phyloP scores from a whole-genome alignment of 1,140 invertebrate genomes.

The Cylas formicarius region DNA sequence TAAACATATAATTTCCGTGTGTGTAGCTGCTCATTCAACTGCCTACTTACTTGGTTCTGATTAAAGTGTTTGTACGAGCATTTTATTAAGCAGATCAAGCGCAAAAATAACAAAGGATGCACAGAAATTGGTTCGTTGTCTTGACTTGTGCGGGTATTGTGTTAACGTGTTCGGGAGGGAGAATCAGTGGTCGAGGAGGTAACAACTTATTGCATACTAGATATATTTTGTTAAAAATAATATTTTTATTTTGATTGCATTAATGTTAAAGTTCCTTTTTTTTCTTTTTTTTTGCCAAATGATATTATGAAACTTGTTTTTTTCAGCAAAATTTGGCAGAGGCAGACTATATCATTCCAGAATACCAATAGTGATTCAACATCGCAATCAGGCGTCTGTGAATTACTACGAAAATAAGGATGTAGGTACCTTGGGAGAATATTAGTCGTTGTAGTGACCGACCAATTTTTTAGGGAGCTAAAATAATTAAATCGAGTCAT shows the following conservation, averaged over 20 bases:
- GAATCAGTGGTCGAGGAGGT: slow-evolving; percentile 26
- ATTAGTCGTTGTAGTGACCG: neutral
- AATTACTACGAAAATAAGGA: slow-evolving; percentile 69
- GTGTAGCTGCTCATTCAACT: too few relatives aligned
- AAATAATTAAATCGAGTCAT: slow-evolving; percentile 80
- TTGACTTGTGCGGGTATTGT: slow-evolving; percentile 8
- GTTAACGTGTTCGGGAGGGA: slow-evolving; percentile 7
- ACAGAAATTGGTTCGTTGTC: slow-evolving; percentile 6
- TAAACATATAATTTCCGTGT: too few relatives aligned
- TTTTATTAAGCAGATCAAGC: neutral
- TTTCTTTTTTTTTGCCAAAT: slow-evolving; percentile 5
- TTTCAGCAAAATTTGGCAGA: slow-evolving; percentile 35
- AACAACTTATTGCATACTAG: slow-evolving; percentile 5
- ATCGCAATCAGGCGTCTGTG: slow-evolving; percentile 55
- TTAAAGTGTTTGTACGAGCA: slow-evolving; percentile 15
- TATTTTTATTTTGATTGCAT: neutral
- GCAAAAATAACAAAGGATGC: slow-evolving; percentile 8
- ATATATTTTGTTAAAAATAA: neutral
- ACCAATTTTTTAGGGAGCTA: slow-evolving; percentile 74
- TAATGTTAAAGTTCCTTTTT: neutral
- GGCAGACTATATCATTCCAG: slow-evolving; percentile 46
- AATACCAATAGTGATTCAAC: slow-evolving; percentile 56
- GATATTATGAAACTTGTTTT: neutral
- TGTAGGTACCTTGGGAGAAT: slow-evolving; percentile 47
- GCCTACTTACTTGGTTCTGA: too few relatives aligned